phyloP scores from a whole-genome alignment of 2,113 vertebrate genomes.

The Probosciger aterrimus region DNA sequence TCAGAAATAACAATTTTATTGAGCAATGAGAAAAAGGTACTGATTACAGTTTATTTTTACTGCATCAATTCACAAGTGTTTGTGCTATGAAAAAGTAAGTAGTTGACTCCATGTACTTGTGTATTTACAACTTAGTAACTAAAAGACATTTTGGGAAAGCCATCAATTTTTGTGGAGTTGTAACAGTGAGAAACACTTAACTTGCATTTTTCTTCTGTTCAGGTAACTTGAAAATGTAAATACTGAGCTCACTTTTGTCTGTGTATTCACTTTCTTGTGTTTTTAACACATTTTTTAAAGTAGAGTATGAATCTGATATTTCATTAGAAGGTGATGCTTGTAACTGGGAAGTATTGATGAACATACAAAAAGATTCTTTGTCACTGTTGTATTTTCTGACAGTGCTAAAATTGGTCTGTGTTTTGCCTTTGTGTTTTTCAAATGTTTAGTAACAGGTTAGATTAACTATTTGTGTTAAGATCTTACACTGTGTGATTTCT shows the following conservation, averaged over 20 bases:
- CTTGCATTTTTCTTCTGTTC: neutral
- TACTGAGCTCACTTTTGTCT: neutral
- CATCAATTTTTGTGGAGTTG: neutral
- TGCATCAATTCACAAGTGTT: neutral
- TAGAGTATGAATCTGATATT: neutral
- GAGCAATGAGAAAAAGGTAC: neutral
- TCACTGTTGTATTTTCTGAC: neutral
- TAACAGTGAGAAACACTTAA: neutral
- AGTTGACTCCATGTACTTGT: neutral
- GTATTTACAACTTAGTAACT: neutral
- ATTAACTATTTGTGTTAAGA: neutral
- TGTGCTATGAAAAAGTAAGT: neutral
- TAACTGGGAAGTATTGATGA: neutral
- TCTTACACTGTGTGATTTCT: neutral
- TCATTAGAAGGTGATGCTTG: neutral
- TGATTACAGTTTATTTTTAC: conserved; percentile 6
- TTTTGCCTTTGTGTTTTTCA: neutral
- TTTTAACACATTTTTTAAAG: neutral
- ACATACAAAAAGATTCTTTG: neutral
- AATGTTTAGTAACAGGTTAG: neutral
- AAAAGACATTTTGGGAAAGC: neutral
- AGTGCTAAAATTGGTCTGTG: neutral
- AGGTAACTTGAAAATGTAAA: neutral
- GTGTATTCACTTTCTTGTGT: neutral
- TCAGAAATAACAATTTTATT: conserved; percentile 1